Evolutionary conservation across 2,113 vertebrate species (phyloP).

Genomic region (Nothoprocta perdicaria): DNA sequence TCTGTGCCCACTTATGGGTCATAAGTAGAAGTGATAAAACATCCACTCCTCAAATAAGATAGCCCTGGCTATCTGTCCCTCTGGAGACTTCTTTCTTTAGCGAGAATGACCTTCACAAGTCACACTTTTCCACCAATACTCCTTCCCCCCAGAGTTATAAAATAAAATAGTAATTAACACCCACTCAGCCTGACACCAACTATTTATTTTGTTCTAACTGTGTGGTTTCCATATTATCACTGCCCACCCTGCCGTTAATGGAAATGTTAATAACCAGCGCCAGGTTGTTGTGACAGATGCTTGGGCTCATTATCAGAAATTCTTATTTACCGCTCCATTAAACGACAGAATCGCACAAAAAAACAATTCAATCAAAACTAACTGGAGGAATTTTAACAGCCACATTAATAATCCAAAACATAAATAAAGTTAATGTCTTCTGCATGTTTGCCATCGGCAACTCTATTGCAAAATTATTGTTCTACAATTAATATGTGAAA

Average conservation of each 20-base stretch:
- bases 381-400: conserved; percentile 84
- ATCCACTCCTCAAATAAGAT: neutral
- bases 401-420: conserved; percentile 83
- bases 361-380: conserved; percentile 85
- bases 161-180: conserved; percentile 83
- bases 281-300: conserved; percentile 88
- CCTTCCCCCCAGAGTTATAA: conserved; percentile 45
- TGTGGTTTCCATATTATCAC: conserved; percentile 78
- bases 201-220: conserved; percentile 86
- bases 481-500: conserved; percentile 72
- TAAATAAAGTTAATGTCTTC: conserved; percentile 82
- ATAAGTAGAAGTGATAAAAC: neutral
- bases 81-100: conserved; percentile 26
- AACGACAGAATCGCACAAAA: conserved; percentile 82
- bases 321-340: conserved; percentile 94
- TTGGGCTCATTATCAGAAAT: conserved; percentile 87
- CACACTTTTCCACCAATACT: conserved; percentile 47
- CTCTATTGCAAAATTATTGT: conserved; percentile 69
- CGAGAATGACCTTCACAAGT: conserved; percentile 68
- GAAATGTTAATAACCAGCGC: conserved; percentile 87
- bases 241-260: conserved; percentile 84
- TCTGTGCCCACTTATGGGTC: neutral
- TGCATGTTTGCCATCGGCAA: conserved; percentile 75
- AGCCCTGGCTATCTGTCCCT: neutral
- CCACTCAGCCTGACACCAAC: conserved; percentile 80